Conservation (phyloP, 2,113 vertebrate species). For the Cryptomyrus ogoouensis region DNA sequence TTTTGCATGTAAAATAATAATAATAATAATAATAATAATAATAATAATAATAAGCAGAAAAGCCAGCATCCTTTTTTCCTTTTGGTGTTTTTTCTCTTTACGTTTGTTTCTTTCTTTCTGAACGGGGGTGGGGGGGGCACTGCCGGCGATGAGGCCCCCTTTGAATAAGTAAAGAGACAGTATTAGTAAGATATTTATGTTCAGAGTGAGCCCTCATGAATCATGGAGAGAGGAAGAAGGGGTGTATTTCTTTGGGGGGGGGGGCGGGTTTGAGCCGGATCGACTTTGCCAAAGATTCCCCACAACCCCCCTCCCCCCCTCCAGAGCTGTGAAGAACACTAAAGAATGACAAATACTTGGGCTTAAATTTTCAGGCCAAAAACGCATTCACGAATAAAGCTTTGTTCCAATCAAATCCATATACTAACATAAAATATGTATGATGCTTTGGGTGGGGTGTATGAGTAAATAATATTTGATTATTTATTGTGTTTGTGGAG, state of each 20-base stretch:
- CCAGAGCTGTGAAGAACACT: not conserved
- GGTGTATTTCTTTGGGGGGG: conserved; percentile 38
- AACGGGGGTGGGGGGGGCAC: not conserved
- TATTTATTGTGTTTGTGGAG: not conserved
- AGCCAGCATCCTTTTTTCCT: not conserved
- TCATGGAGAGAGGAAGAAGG: conserved; percentile 40
- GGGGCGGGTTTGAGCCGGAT: conserved; percentile 21
- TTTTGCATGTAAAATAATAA: not conserved
- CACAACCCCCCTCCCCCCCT: not conserved
- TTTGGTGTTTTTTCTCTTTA: not conserved
- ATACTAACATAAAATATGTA: not conserved
- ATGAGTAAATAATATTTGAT: not conserved
- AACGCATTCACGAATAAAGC: not conserved
- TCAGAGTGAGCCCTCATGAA: conserved; percentile 40
- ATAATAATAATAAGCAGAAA: not conserved
- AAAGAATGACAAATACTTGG: conserved; percentile 2
- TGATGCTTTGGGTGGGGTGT: not conserved
- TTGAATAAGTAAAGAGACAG: conserved; percentile 42
- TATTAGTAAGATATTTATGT: conserved; percentile 41
- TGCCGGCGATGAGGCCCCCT: conserved; percentile 16
- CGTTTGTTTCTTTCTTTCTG: not conserved
- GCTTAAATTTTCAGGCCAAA: not conserved
- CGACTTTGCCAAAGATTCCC: not conserved
- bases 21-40: not conserved
- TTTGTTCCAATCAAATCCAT: not conserved